Evolutionary conservation across 2,888 invertebrate species (phyloP), one percentile per base, ranked within the genome.

Genomic region (Gryllus longicercus): DNA sequence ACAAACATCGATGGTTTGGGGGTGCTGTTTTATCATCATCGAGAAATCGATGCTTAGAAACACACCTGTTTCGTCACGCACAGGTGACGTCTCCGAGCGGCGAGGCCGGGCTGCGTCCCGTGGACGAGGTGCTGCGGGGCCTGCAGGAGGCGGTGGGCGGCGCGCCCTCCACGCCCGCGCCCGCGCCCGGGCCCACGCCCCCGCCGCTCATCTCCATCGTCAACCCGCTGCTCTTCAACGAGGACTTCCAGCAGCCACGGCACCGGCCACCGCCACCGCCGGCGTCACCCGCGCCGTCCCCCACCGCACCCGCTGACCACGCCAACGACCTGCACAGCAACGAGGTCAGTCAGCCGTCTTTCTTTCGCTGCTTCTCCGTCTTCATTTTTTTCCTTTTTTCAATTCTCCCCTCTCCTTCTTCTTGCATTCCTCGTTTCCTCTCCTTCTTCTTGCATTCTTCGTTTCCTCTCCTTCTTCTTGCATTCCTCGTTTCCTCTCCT

Each of bases 51-150:
- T 4, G 25, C 25, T 38, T 38, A 38, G 3, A 2, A 38, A 38
- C 25, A 2, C 2, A 0, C 0, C 3, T 5, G 25, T 38, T 38
- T 38, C 4, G 25, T 38, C 4, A 2, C 8, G 38, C 38, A 38
- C 38, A 38, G n/a, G 16, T 12, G 16, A 4, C 38, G 21, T n/a
- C 25, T 11, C 50, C 21, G 50, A 11, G 38, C 25, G 50, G 38
- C 95, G 81, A 93, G 11, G 75, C 79, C 14, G 79, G 76, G 51
- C 75, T 79, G 21, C 76, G 75, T 11, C 79, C 76, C 23, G 25
- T 51, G 18, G 63, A 78, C n/a, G 51, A 78, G 23, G 51, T 23
- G 38, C 21, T 74, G 11, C 23, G 38, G 11, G 78, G 12, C 2
- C 12, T n/a, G 49, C 14, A 21, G 12, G 50, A 21, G n/a, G 76